phyloP scores from a whole-genome alignment of 1,140 invertebrate genomes.

The Coptotermes formosanus region DNA sequence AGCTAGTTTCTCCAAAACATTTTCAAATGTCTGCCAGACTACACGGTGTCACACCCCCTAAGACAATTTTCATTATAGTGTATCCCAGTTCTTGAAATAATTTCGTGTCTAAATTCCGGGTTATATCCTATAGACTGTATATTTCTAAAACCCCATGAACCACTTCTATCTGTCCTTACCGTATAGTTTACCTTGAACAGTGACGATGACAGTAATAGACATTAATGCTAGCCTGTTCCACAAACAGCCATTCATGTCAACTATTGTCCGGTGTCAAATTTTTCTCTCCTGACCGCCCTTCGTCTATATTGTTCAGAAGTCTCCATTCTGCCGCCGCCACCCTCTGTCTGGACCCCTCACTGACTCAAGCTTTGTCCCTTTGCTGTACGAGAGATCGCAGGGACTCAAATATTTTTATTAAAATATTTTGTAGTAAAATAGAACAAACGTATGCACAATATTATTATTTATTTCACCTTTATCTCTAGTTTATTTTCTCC shows the following conservation, averaged over 20 bases:
- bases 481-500: no score
- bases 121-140: not conserved
- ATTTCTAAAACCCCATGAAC: not conserved
- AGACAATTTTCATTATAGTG: no score
- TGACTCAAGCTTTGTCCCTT: not conserved
- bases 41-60: no score
- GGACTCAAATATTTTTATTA: no score
- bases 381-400: no score
- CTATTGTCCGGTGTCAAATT: conserved; percentile 6
- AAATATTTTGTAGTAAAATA: no score
- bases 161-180: not conserved
- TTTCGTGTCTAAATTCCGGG: no score
- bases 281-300: not conserved
- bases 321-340: not conserved
- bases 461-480: no score
- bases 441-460: no score
- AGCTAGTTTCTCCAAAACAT: no score
- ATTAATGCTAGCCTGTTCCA: not conserved
- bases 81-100: no score
- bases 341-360: not conserved
- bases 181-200: not conserved
- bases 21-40: no score
- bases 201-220: not conserved
- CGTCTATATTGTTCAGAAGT: not conserved
- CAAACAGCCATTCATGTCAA: conserved; percentile 3